These are phyloP conservation scores for Brotula barbata DNA, from an alignment of 2,797 vertebrate genomes.

Conservation along the genomic window DNA sequence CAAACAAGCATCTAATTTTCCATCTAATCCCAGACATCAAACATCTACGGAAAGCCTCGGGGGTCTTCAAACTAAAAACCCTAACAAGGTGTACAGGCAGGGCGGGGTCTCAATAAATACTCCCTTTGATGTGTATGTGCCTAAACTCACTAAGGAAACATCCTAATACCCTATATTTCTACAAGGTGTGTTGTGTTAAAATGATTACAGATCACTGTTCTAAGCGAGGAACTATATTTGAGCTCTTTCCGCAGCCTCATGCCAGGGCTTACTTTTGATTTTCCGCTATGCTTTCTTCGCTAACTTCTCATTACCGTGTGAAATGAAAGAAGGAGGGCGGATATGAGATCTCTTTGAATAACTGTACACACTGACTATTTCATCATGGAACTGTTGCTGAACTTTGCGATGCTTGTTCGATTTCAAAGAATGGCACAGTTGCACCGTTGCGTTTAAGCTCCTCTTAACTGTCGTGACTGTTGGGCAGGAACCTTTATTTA, in stretches of 20 bases:
- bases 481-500: too few relatives aligned
- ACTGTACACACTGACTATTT: constrained; percentile 17
- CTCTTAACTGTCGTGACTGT: too few relatives aligned
- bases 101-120: constrained; percentile 56
- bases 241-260: constrained; percentile 2
- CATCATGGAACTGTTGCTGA: background rate
- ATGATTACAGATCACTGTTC: constrained; percentile 47
- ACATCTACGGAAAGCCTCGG: constrained; percentile 44
- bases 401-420: constrained; percentile 25
- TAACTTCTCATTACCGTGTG: constrained; percentile 44
- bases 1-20: constrained; percentile 63
- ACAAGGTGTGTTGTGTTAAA: constrained; percentile 46
- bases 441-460: too few relatives aligned
- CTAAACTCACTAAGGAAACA: constrained; percentile 49
- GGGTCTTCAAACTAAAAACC: constrained; percentile 51
- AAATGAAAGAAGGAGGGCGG: constrained; percentile 15
- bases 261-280: constrained; percentile 28
- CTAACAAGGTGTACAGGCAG: constrained; percentile 61
- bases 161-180: constrained; percentile 29
- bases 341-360: constrained; percentile 33
- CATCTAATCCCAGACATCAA: constrained; percentile 68
- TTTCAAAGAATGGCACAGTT: too few relatives aligned
- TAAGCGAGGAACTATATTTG: constrained; percentile 4
- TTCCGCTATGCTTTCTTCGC: constrained; percentile 30
- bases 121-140: constrained; percentile 58